Percentiles rank a stretch among this genome's conserved stretches.
phyloP scores from a whole-genome alignment of 2,797 vertebrate species.

The Aldrovandia affinis region DNA sequence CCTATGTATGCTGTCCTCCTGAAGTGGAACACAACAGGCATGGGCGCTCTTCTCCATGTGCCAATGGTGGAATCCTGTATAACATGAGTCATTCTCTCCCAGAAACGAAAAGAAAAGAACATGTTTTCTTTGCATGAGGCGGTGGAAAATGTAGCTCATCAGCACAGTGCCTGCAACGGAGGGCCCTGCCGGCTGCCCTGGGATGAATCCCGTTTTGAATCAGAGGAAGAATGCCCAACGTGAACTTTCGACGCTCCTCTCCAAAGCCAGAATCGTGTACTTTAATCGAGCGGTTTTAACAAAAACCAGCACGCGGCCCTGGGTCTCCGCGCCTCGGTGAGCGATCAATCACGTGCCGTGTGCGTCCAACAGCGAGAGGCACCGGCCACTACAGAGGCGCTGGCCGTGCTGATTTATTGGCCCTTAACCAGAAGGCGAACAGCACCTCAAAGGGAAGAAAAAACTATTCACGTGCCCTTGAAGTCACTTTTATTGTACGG shows the following conservation, averaged over 20 bases:
- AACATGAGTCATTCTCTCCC: conserved; percentile 10
- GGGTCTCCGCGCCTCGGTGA: not conserved
- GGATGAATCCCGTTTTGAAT: not conserved
- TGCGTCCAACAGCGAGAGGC: not conserved
- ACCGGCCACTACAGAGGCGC: not conserved
- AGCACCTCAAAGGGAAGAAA: not conserved
- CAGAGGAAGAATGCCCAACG: not conserved
- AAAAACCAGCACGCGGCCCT: not conserved
- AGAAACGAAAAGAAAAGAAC: conserved; percentile 9
- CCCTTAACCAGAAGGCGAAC: conserved; percentile 13
- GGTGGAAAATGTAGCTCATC: conserved; percentile 2
- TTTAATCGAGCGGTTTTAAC: not conserved
- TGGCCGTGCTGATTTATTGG: conserved; percentile 16
- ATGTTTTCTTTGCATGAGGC: conserved; percentile 19
- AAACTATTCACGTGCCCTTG: not conserved
- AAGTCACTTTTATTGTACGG: conserved; percentile 16
- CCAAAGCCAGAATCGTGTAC: not conserved
- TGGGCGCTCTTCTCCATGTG: not conserved
- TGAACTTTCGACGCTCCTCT: not conserved
- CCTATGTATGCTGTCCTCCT: not conserved
- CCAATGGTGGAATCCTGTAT: not conserved
- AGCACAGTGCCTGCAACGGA: not conserved
- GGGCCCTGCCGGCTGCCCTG: not conserved
- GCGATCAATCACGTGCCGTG: not conserved
- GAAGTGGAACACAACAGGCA: not conserved